A percentile compares a stretch with the other conserved stretches of the same genome.
These are phyloP conservation scores for Cremastinae sp. DNA, from an alignment of 2,888 invertebrate genomes.

Conservation along the genomic window DNA sequence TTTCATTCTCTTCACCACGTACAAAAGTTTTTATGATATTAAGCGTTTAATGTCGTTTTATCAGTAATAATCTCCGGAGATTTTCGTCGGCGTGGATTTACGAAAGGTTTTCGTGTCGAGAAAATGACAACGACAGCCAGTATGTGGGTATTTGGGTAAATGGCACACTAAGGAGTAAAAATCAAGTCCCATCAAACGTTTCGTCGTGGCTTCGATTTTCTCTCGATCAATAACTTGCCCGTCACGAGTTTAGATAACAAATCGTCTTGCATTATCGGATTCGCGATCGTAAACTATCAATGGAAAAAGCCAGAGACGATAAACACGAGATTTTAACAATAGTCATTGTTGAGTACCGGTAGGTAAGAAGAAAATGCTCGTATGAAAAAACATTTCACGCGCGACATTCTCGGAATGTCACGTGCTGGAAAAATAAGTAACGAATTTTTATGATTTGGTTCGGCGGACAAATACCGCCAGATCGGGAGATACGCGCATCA, in stretches of 20 bases:
- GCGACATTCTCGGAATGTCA: slow-evolving; percentile 24
- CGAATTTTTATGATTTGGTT: background rate
- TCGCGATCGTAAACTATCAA: slow-evolving; percentile 42
- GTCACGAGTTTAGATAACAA: slow-evolving; percentile 34
- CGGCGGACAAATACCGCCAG: background rate
- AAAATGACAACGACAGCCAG: slow-evolving; percentile 13
- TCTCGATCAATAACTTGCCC: background rate
- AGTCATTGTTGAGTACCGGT: slow-evolving; percentile 4
- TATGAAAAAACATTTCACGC: background rate
- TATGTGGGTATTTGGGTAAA: slow-evolving; percentile 59
- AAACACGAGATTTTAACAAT: slow-evolving; percentile 28
- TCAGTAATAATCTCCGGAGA: background rate
- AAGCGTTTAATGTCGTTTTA: background rate
- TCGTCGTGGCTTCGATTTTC: background rate
- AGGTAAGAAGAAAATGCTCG: background rate
- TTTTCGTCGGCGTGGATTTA: slow-evolving; percentile 40
- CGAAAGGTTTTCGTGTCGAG: slow-evolving; percentile 29
- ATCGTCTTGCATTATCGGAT: slow-evolving; percentile 31
- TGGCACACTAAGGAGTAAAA: slow-evolving; percentile 34
- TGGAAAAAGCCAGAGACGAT: slow-evolving; percentile 1
- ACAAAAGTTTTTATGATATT: background rate
- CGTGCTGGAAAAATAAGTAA: slow-evolving; percentile 1
- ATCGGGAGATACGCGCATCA: slow-evolving; percentile 4
- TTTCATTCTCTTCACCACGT: too few species aligned
- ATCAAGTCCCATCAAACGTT: slow-evolving; percentile 9